Conservation (phyloP, 2,888 invertebrate species). For the Ephialtes manifestator region DNA sequence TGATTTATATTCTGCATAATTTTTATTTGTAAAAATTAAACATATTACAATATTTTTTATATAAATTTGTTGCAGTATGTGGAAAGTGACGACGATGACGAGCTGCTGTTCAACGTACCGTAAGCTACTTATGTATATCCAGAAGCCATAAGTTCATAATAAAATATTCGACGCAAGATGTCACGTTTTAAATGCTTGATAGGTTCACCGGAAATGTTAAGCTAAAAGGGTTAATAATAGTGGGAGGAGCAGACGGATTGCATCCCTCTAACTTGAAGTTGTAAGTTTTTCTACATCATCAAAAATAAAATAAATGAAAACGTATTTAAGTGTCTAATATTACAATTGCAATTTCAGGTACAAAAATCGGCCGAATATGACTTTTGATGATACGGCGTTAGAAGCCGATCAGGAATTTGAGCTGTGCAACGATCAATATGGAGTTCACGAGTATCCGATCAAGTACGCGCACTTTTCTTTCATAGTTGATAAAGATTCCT, state of each 20-base stretch:
- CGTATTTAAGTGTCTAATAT: not conserved
- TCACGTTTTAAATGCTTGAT: slow-evolving; percentile 48
- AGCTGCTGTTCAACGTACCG: slow-evolving; percentile 98
- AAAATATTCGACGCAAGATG: not conserved
- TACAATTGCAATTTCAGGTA: slow-evolving; percentile 87
- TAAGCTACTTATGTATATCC: slow-evolving; percentile 83
- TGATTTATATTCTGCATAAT: slow-evolving; percentile 49
- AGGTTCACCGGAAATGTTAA: slow-evolving; percentile 98
- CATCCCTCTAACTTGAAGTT: slow-evolving; percentile 96
- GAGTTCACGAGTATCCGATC: slow-evolving; percentile 94
- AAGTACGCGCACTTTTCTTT: slow-evolving; percentile 89
- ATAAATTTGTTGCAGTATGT: slow-evolving; percentile 90
- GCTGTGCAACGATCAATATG: slow-evolving; percentile 92
- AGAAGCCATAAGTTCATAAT: not conserved
- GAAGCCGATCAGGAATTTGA: slow-evolving; percentile 96
- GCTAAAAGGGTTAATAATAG: slow-evolving; percentile 96
- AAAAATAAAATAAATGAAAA: not conserved
- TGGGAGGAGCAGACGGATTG: slow-evolving; percentile 95
- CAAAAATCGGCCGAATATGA: slow-evolving; percentile 97
- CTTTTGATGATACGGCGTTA: slow-evolving; percentile 94
- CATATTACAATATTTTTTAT: slow-evolving; percentile 22
- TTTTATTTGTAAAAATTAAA: not conserved
- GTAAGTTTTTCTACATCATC: slow-evolving; percentile 88
- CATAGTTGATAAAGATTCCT: slow-evolving; percentile 41
- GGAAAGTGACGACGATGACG: slow-evolving; percentile 98